These are phyloP conservation scores for Drosophila infuscata DNA, from an alignment of 2,888 invertebrate species.

Conservation along the genomic window DNA sequence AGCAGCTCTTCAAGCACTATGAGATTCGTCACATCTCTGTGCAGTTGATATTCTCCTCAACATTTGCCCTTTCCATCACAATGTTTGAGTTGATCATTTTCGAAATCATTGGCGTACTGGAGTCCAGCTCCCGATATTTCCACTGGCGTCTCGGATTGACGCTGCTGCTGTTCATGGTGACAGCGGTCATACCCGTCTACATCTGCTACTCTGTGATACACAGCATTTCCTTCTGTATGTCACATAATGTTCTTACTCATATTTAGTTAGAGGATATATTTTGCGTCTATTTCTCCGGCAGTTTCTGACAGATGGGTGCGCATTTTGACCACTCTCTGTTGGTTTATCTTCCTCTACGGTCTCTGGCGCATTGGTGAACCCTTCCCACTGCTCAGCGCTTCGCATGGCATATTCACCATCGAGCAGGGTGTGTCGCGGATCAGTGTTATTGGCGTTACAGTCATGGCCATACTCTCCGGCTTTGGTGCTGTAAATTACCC, in stretches of 20 bases:
- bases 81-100: constrained; percentile 99
- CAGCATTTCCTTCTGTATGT: constrained; percentile 93
- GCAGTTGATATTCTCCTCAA: constrained; percentile 97
- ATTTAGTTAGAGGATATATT: background rate
- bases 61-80: constrained; percentile 98
- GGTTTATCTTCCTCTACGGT: constrained; percentile 96
- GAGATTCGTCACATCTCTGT: constrained; percentile 98
- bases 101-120: constrained; percentile 97
- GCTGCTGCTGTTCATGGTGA: constrained; percentile 95
- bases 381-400: constrained; percentile 98
- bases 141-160: constrained; percentile 98
- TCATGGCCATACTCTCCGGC: constrained; percentile 99
- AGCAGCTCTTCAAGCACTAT: constrained; percentile 98
- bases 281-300: constrained; percentile 73
- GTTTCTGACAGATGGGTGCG: constrained; percentile 91
- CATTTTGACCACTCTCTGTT: constrained; percentile 92
- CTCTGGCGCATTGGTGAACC: constrained; percentile 99
- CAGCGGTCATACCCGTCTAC: constrained; percentile 98
- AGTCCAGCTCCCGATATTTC: constrained; percentile 90
- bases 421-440: constrained; percentile 95
- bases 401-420: constrained; percentile 92
- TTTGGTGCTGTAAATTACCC: constrained; percentile 99
- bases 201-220: constrained; percentile 97
- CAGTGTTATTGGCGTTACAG: constrained; percentile 99
- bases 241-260: constrained; percentile 79